Evolutionary conservation across 2,113 vertebrate genomes (phyloP), one percentile per base, ranked within the genome.

Genomic region (Lepus europaeus): DNA sequence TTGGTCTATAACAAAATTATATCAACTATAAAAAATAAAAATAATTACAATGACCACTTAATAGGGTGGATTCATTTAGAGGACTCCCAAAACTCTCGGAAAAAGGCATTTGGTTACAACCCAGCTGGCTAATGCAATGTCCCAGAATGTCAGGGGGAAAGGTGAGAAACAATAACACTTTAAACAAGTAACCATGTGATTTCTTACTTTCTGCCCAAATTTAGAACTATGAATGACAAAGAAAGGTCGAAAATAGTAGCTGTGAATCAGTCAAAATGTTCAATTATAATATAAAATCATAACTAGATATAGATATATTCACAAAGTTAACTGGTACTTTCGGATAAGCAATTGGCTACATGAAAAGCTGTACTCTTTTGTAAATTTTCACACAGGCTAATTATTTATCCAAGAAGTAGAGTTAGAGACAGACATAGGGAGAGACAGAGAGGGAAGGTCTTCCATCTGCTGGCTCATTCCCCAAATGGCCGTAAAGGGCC

Each of bases 61-160:
- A 33, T n/a, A 74, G 36, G 13, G 16, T 73, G 22, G 19, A 17
- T 23, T 87, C 19, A 70, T 66, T 59, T 84, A 45, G 29, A 69
- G 68, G 33, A 63, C 22, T 72, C 12, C 63, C 29, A 83, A 77
- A 73, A 17, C 12, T 3, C n/a, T 36, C 36, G 80, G 66, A 12
- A 74, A 69, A 94, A 74, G 11, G 22, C 31, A 66, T 78, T 92
- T 73, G 64, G 17, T 61, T 83, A 90, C 89, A 88, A n/a, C 14
- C 23, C 68, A 33, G 4, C 14, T 49, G 12, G 33, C 77, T 73
- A 82, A 70, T 31, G 19, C 68, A n/a, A 63, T 68, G 0, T 84
- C 19, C 20, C 19, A 22, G 68, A 19, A 89, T 70, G 25, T 25
- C 61, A 84, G 33, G 84, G 1, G 61, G 77, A 90, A 87, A 4